Conservation (phyloP, 2,113 vertebrate genomes). For the Etia nguti region DNA sequence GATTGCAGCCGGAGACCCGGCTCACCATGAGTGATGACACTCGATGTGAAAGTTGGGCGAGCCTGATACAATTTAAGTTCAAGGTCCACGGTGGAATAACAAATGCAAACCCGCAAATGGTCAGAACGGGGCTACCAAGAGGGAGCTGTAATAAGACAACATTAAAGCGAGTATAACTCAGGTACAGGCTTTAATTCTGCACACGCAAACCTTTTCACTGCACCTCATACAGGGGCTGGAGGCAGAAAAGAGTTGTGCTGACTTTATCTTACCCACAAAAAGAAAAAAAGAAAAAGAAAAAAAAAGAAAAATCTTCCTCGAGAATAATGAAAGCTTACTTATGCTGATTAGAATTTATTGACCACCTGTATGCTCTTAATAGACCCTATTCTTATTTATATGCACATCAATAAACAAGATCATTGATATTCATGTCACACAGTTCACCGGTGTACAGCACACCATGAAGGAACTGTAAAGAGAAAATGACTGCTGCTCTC, state of each 20-base stretch:
- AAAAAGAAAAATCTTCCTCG: background rate
- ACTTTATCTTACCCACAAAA: background rate
- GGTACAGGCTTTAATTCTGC: background rate
- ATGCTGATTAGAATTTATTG: conserved; percentile 5
- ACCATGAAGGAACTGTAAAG: background rate
- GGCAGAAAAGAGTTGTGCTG: background rate
- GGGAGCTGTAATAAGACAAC: background rate
- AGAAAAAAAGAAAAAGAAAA: background rate
- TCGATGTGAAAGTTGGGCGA: background rate
- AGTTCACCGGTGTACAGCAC: background rate
- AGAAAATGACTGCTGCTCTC: background rate
- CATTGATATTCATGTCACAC: conserved; percentile 15
- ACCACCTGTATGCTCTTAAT: background rate
- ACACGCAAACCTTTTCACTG: background rate
- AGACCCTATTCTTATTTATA: background rate
- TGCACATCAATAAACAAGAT: background rate
- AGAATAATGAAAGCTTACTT: background rate
- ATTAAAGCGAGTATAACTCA: background rate
- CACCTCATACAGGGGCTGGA: background rate
- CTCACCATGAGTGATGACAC: background rate
- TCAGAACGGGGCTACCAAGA: background rate
- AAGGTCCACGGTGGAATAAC: background rate
- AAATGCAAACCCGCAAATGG: background rate
- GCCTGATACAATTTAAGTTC: background rate
- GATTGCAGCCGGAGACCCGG: background rate